Conservation (phyloP, 2,888 invertebrate species). For the Thymelicus sylvestris region DNA sequence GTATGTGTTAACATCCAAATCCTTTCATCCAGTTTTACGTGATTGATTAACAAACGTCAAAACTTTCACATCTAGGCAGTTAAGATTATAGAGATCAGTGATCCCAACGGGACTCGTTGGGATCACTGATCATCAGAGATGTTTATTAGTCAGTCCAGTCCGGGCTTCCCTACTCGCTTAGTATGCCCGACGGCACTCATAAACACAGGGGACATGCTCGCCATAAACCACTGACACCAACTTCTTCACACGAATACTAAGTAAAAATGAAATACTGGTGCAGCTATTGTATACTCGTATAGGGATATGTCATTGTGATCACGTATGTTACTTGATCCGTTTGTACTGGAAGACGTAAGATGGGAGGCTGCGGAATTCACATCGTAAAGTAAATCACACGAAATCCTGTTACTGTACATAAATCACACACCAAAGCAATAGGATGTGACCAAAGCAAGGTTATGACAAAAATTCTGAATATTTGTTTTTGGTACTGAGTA, state of each 20-base stretch:
- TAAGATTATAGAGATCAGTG: not conserved
- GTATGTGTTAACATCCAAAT: too few species aligned
- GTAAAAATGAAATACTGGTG: constrained; percentile 21
- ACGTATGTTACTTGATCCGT: constrained; percentile 26
- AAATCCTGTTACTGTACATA: not conserved
- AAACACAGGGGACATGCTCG: constrained; percentile 20
- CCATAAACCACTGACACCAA: constrained; percentile 23
- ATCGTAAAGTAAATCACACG: constrained; percentile 24
- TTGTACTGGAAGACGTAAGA: constrained; percentile 34
- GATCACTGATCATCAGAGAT: not conserved
- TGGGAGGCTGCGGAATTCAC: constrained; percentile 18
- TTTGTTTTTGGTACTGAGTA: too few species aligned
- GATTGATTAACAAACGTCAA: too few species aligned
- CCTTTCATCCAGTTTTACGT: too few species aligned
- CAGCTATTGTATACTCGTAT: constrained; percentile 10
- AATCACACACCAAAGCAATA: too few species aligned
- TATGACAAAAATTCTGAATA: too few species aligned
- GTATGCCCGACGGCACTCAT: constrained; percentile 23
- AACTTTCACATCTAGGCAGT: too few species aligned
- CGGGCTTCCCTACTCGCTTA: constrained; percentile 22
- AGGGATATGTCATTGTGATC: not conserved
- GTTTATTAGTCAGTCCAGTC: constrained; percentile 12
- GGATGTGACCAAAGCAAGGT: too few species aligned
- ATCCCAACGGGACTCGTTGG: not conserved
- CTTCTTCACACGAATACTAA: constrained; percentile 27